Base-by-base conservation (phyloP, 2,797 vertebrate species). In the Pitangus sulphuratus region DNA sequence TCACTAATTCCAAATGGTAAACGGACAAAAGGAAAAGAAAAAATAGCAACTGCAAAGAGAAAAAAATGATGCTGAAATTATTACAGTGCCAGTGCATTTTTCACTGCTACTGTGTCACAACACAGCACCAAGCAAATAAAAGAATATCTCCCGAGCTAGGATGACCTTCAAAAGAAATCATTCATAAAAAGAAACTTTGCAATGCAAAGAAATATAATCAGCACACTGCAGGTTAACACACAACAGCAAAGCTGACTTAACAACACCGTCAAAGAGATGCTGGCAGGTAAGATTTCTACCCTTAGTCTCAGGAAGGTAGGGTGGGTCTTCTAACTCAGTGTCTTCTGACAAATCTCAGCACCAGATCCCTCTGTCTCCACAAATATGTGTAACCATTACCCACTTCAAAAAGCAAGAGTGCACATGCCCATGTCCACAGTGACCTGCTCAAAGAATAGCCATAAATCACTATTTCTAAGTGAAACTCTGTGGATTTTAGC, bases 161-260 rank as follows among this genome's bases (percentile, higher is more conserved):
- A 44, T 70, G 86, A 95, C 86, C 69, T 95, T 90, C 69, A 84
- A 66, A 84, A 76, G 33, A 40, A 40, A 87, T 66, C 0, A 0
- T 26, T 57, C 60, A n/a, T 42, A 69, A 68, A 87, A 74, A 70
- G 57, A 78, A 94, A 83, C 62, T 84, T 70, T 69, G 79, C 70
- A 91, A 75, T 44, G 40, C 75, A 92, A 95, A 93, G 51, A 84
- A 95, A 90, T 44, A 74, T 7, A 70, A 84, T 78, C 66, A 66
- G 82, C 54, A 62, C 13, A 20, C 0, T 4, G 54, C 80, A 91
- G 53, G 44, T 58, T 44, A 76, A 77, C 44, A 68, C 31, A 22
- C 12, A 87, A 48, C 22, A 91, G 74, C 70, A 93, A 60, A 83
- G 70, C 61, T 95, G 87, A 89, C 39, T 80, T 64, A 53, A 94